Evolutionary conservation across 2,888 invertebrate genomes (phyloP).

Genomic region (Meta bourneti): DNA sequence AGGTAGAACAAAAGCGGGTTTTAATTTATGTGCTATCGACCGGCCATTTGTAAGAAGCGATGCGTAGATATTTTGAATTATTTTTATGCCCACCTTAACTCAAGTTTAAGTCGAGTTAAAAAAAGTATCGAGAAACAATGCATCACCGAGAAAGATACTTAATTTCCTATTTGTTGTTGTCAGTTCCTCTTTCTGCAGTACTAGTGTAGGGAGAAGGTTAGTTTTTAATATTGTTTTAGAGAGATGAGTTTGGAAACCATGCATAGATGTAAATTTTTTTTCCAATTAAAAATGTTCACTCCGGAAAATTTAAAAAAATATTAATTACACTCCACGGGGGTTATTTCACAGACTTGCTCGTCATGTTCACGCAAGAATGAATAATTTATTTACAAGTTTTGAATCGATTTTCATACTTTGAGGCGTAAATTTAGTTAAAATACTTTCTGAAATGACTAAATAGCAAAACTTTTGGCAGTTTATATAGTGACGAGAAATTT

Average conservation of each 20-base stretch:
- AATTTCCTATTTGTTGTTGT: conserved; percentile 31
- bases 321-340: background rate
- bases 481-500: background rate
- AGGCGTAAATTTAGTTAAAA: background rate
- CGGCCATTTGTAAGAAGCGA: conserved; percentile 19
- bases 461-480: background rate
- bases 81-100: conserved; percentile 41
- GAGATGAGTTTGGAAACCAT: conserved; percentile 3
- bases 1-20: conserved; percentile 15
- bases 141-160: conserved; percentile 41
- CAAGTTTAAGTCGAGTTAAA: conserved; percentile 47
- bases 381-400: background rate
- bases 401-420: background rate
- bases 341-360: background rate
- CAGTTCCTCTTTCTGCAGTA: background rate
- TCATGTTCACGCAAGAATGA: background rate
- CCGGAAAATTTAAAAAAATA: background rate
- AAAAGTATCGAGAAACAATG: conserved; percentile 58
- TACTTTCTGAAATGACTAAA: background rate
- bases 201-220: background rate
- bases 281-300: background rate
- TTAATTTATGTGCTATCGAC: conserved; percentile 60
- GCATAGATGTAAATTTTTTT: background rate
- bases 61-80: conserved; percentile 38
- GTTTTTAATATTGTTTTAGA: conserved; percentile 25